Percentiles rank a stretch among this genome's conserved stretches.
Conservation (phyloP, 2,888 invertebrate genomes). For the Rhamphomyia laevipes region DNA sequence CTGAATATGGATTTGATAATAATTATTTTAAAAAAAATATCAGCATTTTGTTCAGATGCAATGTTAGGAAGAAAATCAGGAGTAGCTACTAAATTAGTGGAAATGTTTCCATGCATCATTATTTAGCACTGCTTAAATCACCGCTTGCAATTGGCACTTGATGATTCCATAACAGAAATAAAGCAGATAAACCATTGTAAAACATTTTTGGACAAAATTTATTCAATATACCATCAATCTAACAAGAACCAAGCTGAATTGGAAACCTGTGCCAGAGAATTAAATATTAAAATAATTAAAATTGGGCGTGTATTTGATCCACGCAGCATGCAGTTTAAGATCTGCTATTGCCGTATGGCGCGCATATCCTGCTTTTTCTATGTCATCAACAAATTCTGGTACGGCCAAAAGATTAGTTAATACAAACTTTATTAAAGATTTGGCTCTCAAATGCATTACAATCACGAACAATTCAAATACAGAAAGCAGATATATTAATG, state of each 20-base stretch:
- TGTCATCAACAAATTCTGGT: not conserved
- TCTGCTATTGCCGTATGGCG: not conserved
- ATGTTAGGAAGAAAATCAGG: not conserved
- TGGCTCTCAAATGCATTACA: not conserved
- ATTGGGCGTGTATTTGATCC: not conserved
- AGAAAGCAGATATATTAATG: not conserved
- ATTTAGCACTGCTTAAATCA: not conserved
- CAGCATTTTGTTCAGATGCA: not conserved
- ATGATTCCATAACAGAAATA: too few species aligned
- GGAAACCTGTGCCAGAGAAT: not conserved
- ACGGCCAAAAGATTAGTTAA: not conserved
- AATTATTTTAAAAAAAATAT: not conserved
- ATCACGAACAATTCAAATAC: not conserved
- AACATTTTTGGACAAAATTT: not conserved
- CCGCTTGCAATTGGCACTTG: not conserved
- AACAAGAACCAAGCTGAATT: not conserved
- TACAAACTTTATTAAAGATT: constrained; percentile 1
- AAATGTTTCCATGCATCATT: not conserved
- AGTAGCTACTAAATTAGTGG: not conserved
- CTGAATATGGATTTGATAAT: not conserved
- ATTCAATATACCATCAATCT: not conserved
- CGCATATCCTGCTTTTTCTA: not conserved
- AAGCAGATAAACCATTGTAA: not conserved
- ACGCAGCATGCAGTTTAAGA: not conserved
- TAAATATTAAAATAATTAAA: not conserved